Evolutionary conservation across 2,888 invertebrate genomes (phyloP).

Genomic region (Cristatella mucedo): DNA sequence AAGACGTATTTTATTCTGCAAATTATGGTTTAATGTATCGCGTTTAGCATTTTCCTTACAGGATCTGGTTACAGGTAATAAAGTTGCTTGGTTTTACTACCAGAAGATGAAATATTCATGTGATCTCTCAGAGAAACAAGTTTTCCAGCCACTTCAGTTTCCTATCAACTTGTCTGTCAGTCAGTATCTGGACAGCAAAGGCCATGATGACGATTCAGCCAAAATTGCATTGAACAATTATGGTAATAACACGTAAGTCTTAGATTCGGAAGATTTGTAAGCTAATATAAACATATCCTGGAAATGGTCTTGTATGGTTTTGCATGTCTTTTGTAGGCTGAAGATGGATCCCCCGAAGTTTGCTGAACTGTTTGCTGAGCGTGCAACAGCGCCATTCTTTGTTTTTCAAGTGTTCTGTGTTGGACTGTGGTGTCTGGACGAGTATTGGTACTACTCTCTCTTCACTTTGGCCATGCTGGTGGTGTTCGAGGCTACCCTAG

Average conservation of each 20-base stretch:
- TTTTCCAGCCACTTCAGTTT: conserved; percentile 66
- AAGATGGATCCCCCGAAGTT: conserved; percentile 84
- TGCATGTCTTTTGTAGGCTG: conserved; percentile 42
- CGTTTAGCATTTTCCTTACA: conserved; percentile 10
- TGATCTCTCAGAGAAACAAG: conserved; percentile 57
- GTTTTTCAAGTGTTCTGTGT: conserved; percentile 99
- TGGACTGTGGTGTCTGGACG: conserved; percentile 93
- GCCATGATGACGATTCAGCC: conserved; percentile 65
- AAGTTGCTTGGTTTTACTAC: conserved; percentile 69
- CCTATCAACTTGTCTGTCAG: conserved; percentile 48
- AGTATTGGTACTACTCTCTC: conserved; percentile 84
- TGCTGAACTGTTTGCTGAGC: conserved; percentile 81
- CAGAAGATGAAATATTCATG: conserved; percentile 94
- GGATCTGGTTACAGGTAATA: conserved; percentile 12
- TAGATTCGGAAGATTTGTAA: background rate
- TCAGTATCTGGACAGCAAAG: conserved; percentile 53
- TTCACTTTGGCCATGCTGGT: conserved; percentile 90
- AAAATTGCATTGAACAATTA: conserved; percentile 59
- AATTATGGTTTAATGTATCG: background rate
- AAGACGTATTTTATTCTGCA: background rate
- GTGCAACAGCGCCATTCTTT: conserved; percentile 97
- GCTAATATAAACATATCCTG: background rate
- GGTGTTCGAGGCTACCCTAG: conserved; percentile 89
- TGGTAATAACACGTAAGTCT: conserved; percentile 66
- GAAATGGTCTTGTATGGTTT: background rate